These are phyloP conservation scores for Phrynocephalus forsythii DNA, from an alignment of 2,797 vertebrate genomes.

Conservation along the genomic window DNA sequence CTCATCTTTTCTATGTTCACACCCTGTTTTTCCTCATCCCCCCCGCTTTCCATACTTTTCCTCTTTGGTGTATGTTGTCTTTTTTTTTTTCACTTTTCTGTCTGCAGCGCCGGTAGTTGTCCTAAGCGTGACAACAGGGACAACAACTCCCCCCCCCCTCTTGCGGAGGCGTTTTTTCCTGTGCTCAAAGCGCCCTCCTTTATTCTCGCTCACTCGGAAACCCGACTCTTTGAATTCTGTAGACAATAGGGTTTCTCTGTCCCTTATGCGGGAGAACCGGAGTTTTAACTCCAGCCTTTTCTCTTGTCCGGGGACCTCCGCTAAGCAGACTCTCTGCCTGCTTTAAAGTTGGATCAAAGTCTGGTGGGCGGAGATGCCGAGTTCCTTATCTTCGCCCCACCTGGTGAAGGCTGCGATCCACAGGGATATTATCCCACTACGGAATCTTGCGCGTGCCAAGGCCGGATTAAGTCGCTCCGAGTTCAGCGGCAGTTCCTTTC, in stretches of 20 bases:
- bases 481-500: neutral
- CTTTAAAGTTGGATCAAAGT: neutral
- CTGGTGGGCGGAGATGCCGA: too few relatives aligned
- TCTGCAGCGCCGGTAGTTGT: neutral
- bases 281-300: too few relatives aligned
- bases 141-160: too few relatives aligned
- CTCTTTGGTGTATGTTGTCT: neutral
- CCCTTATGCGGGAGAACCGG: too few relatives aligned
- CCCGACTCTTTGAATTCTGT: neutral
- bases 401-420: neutral
- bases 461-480: neutral
- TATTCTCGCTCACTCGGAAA: neutral
- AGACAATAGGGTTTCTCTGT: neutral
- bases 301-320: too few relatives aligned
- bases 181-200: neutral
- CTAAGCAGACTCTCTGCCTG: neutral
- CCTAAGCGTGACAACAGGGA: too few relatives aligned
- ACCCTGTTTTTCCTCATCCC: rapidly evolving
- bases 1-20: too few relatives aligned
- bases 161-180: neutral
- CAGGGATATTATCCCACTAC: too few relatives aligned
- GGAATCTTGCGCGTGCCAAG: neutral
- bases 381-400: too few relatives aligned
- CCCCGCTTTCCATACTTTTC: rapidly evolving
- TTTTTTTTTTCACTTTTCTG: neutral